Percentiles rank a stretch among this genome's conserved stretches.
Evolutionary conservation across 2,113 vertebrate genomes (phyloP).

Genomic region (Xiphorhynchus elegans): DNA sequence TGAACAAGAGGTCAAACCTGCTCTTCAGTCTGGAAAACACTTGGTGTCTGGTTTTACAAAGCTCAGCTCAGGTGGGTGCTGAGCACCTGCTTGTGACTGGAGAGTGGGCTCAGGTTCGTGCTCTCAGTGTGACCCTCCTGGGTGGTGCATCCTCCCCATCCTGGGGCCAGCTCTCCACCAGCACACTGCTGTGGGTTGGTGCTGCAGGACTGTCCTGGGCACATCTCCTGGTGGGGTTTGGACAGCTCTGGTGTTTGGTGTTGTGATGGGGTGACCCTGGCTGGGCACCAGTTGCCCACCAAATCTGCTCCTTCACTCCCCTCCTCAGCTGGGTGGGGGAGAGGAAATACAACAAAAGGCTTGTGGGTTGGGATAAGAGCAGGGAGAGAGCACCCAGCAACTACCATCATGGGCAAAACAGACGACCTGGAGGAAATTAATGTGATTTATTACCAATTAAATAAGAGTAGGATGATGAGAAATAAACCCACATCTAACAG

Average conservation of each 20-base stretch:
- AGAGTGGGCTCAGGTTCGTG: neutral
- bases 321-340: neutral
- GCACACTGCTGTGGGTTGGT: too few relatives aligned
- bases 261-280: neutral
- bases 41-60: neutral
- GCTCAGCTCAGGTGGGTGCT: neutral
- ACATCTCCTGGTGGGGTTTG: neutral
- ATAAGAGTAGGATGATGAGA: neutral
- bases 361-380: neutral
- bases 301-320: neutral
- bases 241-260: neutral
- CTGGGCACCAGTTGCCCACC: neutral
- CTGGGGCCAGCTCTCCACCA: neutral
- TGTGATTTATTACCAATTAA: neutral
- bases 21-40: neutral
- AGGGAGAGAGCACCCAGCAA: neutral
- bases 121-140: neutral
- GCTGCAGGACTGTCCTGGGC: neutral
- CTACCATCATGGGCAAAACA: neutral
- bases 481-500: neutral
- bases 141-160: accelerated
- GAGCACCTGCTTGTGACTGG: neutral
- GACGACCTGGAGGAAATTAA: neutral
- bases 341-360: accelerated
- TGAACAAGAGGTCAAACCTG: neutral